Conservation (phyloP, 2,888 invertebrate species). For the Beris chalybata region DNA sequence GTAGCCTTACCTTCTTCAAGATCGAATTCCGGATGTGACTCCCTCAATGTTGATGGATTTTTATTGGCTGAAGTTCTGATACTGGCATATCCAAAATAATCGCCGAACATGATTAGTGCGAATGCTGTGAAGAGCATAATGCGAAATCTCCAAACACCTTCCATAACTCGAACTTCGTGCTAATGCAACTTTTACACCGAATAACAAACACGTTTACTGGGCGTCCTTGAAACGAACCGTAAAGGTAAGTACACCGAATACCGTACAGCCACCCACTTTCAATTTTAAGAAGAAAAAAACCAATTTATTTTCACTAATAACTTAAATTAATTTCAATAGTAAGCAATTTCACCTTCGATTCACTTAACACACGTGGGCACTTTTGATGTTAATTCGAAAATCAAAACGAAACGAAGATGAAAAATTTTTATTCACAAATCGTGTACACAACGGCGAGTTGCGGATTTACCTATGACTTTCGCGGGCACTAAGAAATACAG, state of each 20-base stretch:
- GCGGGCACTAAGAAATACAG: conserved; percentile 8
- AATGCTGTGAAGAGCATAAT: conserved; percentile 52
- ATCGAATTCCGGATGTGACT: conserved; percentile 54
- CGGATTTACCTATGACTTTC: conserved; percentile 16
- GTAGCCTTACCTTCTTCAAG: conserved; percentile 53
- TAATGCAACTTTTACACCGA: neutral
- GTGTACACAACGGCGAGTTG: neutral
- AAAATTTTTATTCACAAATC: neutral
- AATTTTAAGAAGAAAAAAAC: neutral
- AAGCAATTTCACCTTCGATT: conserved; percentile 17
- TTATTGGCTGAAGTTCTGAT: conserved; percentile 46
- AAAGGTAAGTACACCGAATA: conserved; percentile 2
- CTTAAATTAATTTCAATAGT: conserved; percentile 4
- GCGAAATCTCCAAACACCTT: conserved; percentile 56
- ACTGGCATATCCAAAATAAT: conserved; percentile 54
- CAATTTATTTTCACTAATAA: neutral
- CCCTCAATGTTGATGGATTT: conserved; percentile 50
- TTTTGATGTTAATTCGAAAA: neutral
- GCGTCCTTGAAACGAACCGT: conserved; percentile 4
- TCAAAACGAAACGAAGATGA: conserved; percentile 1
- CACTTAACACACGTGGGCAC: neutral
- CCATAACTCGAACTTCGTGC: conserved; percentile 44
- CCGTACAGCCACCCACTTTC: neutral
- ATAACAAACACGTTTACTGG: neutral
- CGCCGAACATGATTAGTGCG: conserved; percentile 54